Percentiles rank a stretch among this genome's conserved stretches.
Evolutionary conservation across 2,888 invertebrate genomes (phyloP).

Genomic region (Scelioninae gen. 1): DNA sequence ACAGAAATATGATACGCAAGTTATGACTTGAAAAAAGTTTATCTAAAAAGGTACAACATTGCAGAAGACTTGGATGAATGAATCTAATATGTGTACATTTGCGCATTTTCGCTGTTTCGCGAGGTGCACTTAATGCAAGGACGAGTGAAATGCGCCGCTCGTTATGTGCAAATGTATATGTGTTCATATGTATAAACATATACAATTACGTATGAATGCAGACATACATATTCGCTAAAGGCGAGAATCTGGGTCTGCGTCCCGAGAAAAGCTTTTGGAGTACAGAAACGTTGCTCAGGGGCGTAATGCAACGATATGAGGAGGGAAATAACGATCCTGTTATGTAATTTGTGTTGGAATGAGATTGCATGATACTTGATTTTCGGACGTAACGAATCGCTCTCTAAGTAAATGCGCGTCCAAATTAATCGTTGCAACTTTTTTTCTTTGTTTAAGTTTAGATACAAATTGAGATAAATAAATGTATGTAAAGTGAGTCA

Average conservation of each 20-base stretch:
- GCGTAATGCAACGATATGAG: slow-evolving; percentile 47
- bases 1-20: slow-evolving; percentile 32
- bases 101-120: slow-evolving; percentile 37
- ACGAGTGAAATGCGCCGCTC: slow-evolving; percentile 31
- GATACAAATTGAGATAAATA: too few relatives aligned
- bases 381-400: slow-evolving; percentile 30
- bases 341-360: slow-evolving; percentile 50
- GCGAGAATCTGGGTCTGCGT: slow-evolving; percentile 26
- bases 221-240: slow-evolving; percentile 1
- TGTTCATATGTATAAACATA: not conserved
- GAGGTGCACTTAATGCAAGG: slow-evolving; percentile 35
- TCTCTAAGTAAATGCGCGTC: not conserved
- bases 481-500: too few relatives aligned
- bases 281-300: slow-evolving; percentile 33
- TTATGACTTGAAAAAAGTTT: slow-evolving; percentile 24
- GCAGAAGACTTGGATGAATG: slow-evolving; percentile 19
- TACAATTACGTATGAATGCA: too few relatives aligned
- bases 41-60: slow-evolving; percentile 23
- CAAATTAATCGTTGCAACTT: slow-evolving; percentile 5
- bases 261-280: slow-evolving; percentile 43
- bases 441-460: not conserved
- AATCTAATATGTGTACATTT: slow-evolving; percentile 50
- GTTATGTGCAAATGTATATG: slow-evolving; percentile 8
- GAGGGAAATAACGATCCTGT: slow-evolving; percentile 48
- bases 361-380: slow-evolving; percentile 42